Base-by-base conservation (phyloP, 2,797 vertebrate species). In the Cossypha heuglini region DNA sequence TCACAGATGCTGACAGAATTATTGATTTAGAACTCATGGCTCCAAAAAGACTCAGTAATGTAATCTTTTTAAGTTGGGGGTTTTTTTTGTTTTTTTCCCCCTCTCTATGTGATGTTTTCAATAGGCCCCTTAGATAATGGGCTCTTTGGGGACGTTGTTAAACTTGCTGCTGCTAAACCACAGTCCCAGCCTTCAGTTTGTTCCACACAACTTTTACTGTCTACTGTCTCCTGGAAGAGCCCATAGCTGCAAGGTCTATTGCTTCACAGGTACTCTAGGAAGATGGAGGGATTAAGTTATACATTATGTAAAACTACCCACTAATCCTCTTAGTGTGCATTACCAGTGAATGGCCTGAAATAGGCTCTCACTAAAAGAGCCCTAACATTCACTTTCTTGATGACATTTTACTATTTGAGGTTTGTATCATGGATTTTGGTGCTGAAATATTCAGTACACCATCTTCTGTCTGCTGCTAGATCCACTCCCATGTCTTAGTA, bases 1-100 rank as follows among this genome's bases (percentile, higher is more conserved):
- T 97, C 96, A 96, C 75, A 93, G 86, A 97, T 94, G 93, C 84
- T 92, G 96, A 97, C 96, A 95, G 84, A 97, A 96, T 97, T 93
- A 96, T 94, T 95, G 93, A 94, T 97, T 97, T 97, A 97, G 96
- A 98, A 97, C 96, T 96, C 86, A 86, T 2, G 72, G 88, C 95
- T 98, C 94, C 92, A 96, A 95, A 97, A 94, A 81, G 81, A 97
- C 80, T 96, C 63, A 66, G 62, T 83, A 95, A 96, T 72, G 66
- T 80, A 93, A 96, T 95, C 43, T 90, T 94, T 93, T 46, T 4
- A 96, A 87, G 28, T 67, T 8, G 7, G 29, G 51, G 26, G 4
- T 16, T 38, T 11, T 20, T 13, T 12, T 15, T 51, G 25, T 42
- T 10, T 16, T 16, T 13, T 6, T 11, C 2, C 0, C 18, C 66